Base-by-base conservation (phyloP, 1,140 invertebrate genomes). In the Lysiphlebus fabarum region DNA sequence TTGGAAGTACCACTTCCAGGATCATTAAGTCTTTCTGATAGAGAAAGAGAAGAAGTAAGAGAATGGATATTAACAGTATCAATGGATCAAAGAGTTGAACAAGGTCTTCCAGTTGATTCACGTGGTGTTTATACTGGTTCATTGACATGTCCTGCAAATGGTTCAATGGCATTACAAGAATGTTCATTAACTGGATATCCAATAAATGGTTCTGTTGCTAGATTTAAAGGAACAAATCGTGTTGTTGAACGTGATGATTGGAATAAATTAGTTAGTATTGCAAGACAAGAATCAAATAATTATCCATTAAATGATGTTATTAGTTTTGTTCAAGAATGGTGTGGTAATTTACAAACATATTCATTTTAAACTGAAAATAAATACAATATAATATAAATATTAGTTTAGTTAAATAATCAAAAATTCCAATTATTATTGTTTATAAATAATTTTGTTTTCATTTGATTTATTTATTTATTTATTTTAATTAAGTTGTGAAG, bases 11-110 rank as follows among this genome's bases (percentile, higher is more conserved):
- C 90, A 1, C 73, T 96, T 26, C 93, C 93, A 0, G 81, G 85
- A 14, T 76, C 82, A 58, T 72, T 86, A 8, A 84, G 81, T 64
- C 69, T 87, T 6, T 75, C 81, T 0, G 72, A 80, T 2, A 77
- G 81, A 53, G 72, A 87, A 45, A 87, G 95, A 67, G 94, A 97
- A 71, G 90, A 92, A 65, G 85, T 91, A 1, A 90, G 93, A 60
- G 95, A 98, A 74, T 99, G 96, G 96, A 91, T 99, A 7, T 81
- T 99, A 4, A 87, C 94, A 0, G 85, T 96, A 0, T 97, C 95
- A 40, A 95, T 99, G 87, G 95, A 99, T 78, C 90, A 94, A 66
- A 88, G 89, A 67, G 85, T 98, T 14, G 90, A 95, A 67, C 95
- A 96, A 48, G 71, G 67, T 43, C 42, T 80, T 9, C 75, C 74